These are phyloP conservation scores for Andrena flavipes DNA, from an alignment of 2,888 invertebrate genomes.

Conservation along the genomic window DNA sequence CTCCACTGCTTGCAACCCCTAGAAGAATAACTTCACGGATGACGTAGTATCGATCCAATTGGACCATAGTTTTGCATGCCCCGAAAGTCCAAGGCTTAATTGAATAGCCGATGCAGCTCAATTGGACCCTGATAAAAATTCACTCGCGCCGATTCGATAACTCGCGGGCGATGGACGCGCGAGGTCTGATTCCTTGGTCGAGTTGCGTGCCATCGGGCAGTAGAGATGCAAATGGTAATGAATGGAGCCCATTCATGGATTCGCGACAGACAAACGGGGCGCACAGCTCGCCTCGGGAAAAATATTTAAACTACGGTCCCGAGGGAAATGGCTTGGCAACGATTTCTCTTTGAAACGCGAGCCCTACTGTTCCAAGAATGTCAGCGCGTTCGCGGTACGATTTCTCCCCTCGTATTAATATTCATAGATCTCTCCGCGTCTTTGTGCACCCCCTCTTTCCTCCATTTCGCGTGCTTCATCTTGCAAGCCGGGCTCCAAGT, in stretches of 20 bases:
- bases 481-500: not conserved
- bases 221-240: slow-evolving; percentile 51
- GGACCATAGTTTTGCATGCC: too few relatives aligned
- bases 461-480: not conserved
- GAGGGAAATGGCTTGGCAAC: not conserved
- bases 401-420: not conserved
- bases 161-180: not conserved
- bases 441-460: not conserved
- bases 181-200: not conserved
- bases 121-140: not conserved
- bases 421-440: slow-evolving; percentile 1
- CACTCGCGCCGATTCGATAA: not conserved
- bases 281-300: slow-evolving; percentile 14
- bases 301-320: not conserved
- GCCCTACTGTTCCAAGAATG: not conserved
- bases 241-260: slow-evolving; percentile 59
- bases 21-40: too few relatives aligned
- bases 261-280: slow-evolving; percentile 7
- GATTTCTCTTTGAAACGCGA: slow-evolving; percentile 5
- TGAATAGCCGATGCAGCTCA: too few relatives aligned
- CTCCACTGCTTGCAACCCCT: too few relatives aligned
- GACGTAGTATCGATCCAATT: too few relatives aligned
- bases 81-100: too few relatives aligned
- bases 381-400: not conserved
- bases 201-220: slow-evolving; percentile 36